phyloP scores from a whole-genome alignment of 2,113 vertebrate genomes.

The Peromyscus polionotus region DNA sequence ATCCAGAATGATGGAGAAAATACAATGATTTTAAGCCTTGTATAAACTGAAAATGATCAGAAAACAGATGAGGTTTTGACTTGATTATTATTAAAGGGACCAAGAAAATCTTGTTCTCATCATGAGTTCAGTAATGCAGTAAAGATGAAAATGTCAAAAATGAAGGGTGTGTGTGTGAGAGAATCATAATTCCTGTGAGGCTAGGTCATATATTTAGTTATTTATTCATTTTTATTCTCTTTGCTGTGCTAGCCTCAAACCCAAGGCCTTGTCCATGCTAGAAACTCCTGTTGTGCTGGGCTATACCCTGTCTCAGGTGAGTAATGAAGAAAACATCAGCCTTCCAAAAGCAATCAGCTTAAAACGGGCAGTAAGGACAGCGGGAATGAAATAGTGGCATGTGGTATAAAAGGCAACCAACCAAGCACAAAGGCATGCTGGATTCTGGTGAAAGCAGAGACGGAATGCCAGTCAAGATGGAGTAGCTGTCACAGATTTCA shows the following conservation, averaged over 20 bases:
- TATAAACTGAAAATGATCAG: neutral
- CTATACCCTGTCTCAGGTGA: too few relatives aligned
- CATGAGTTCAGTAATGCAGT: neutral
- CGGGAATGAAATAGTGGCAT: neutral
- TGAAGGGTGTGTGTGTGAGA: too few relatives aligned
- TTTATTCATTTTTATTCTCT: neutral
- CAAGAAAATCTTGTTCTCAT: neutral
- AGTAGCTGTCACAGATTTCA: neutral
- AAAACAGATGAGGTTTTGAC: neutral
- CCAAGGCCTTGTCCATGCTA: neutral
- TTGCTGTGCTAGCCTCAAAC: neutral
- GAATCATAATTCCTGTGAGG: neutral
- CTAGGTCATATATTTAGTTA: neutral
- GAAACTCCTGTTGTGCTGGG: neutral
- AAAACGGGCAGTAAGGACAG: neutral
- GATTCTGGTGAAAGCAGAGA: neutral
- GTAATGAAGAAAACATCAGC: neutral
- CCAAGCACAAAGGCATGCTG: neutral
- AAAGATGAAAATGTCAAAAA: neutral
- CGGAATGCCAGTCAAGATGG: neutral
- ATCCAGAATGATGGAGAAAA: neutral
- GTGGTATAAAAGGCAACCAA: neutral
- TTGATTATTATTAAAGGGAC: neutral
- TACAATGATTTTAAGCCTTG: neutral
- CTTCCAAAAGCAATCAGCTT: neutral